Conservation (phyloP, 92 coral and sea anemone genomes). For the Epizoanthus scotinus region DNA sequence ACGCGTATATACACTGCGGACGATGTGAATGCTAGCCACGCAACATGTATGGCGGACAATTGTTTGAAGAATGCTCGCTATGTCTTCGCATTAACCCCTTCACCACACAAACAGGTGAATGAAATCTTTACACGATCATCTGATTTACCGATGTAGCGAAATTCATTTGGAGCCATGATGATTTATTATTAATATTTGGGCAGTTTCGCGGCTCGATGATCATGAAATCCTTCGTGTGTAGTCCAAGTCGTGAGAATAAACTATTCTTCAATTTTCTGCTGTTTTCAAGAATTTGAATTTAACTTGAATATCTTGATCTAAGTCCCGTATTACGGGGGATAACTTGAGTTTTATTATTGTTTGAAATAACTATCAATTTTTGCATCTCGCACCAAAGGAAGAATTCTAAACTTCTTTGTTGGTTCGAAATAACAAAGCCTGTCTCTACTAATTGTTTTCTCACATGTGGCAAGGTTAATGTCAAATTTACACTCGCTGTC, state of each 20-base stretch:
- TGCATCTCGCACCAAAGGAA: slow-evolving; percentile 5
- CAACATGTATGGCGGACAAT: slow-evolving; percentile 52
- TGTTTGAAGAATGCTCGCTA: slow-evolving; percentile 84
- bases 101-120: slow-evolving; percentile 63
- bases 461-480: slow-evolving; percentile 52
- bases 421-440: slow-evolving; percentile 47
- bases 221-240: slow-evolving; percentile 23
- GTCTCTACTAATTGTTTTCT: slow-evolving; percentile 55
- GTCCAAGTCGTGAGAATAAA: slow-evolving; percentile 17
- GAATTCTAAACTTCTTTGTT: slow-evolving; percentile 28
- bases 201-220: slow-evolving; percentile 19
- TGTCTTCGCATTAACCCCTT: slow-evolving; percentile 70
- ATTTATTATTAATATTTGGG: slow-evolving; percentile 16
- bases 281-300: not conserved
- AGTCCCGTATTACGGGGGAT: not conserved
- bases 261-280: slow-evolving; percentile 17
- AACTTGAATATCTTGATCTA: slow-evolving; percentile 25
- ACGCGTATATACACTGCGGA: slow-evolving; percentile 50
- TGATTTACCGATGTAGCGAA: slow-evolving; percentile 26
- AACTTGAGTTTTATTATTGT: not conserved
- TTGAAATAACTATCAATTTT: slow-evolving; percentile 9
- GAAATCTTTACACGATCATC: slow-evolving; percentile 50
- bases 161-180: slow-evolving; percentile 32
- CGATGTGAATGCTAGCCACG: slow-evolving; percentile 74
- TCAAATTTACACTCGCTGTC: not conserved